phyloP scores from a whole-genome alignment of 2,797 vertebrate species.

The Mareca penelope region DNA sequence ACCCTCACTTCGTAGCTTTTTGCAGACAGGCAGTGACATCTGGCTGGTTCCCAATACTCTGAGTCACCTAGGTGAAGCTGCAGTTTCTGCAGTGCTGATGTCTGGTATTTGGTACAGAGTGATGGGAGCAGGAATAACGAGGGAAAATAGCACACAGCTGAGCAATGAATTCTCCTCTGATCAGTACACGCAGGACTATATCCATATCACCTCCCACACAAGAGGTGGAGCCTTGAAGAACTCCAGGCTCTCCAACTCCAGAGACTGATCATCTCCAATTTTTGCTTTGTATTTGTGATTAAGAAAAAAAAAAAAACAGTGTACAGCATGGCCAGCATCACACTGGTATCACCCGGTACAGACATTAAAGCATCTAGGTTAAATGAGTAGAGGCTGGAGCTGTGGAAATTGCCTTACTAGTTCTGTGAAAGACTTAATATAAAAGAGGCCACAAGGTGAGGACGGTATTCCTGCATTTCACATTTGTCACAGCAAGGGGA shows the following conservation, averaged over 20 bases:
- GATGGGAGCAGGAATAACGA: conserved; percentile 11
- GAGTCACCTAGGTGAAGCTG: conserved; percentile 39
- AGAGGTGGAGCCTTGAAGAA: neutral
- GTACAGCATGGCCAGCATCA: neutral
- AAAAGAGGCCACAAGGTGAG: neutral
- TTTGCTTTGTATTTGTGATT: neutral
- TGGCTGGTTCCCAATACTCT: neutral
- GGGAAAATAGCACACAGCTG: conserved; percentile 21
- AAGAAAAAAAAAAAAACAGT: neutral
- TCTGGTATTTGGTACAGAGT: neutral
- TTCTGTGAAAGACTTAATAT: neutral
- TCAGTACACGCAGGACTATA: neutral
- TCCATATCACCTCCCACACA: neutral
- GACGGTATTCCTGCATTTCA: neutral
- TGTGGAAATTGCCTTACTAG: neutral
- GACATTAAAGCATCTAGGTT: neutral
- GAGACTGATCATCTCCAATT: neutral
- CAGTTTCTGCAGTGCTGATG: neutral
- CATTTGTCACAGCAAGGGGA: neutral
- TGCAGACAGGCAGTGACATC: neutral
- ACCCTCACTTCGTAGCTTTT: neutral
- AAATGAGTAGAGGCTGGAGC: neutral
- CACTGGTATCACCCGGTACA: neutral
- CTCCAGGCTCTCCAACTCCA: neutral
- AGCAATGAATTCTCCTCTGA: conserved; percentile 35